Evolutionary conservation across 2,797 vertebrate genomes (phyloP).

Genomic region (Spondyliosoma cantharus): DNA sequence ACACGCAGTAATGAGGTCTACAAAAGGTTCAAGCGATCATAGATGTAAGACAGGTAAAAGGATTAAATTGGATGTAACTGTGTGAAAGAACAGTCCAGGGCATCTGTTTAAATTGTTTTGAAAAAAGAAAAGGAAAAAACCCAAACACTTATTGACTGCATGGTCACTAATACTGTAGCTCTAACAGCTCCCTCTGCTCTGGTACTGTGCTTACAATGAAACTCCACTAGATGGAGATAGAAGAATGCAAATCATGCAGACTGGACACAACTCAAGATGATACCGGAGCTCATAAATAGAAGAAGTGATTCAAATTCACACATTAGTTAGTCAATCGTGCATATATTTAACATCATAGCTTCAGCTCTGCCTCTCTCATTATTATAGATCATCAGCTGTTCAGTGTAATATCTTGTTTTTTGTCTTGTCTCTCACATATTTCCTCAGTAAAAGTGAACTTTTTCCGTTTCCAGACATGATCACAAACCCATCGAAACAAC

Average conservation of each 20-base stretch:
- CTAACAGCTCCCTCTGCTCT: background rate
- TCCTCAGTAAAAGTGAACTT: background rate
- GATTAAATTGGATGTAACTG: background rate
- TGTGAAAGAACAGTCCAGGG: background rate
- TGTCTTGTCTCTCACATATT: background rate
- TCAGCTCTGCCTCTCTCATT: background rate
- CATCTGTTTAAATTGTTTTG: no score
- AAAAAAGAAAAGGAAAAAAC: no score
- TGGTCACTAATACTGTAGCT: background rate
- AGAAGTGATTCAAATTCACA: background rate
- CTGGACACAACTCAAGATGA: no score
- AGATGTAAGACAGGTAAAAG: background rate
- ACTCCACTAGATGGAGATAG: slow-evolving; percentile 72
- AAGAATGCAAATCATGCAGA: slow-evolving; percentile 1
- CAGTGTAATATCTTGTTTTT: background rate
- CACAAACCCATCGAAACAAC: background rate
- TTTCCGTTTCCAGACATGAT: background rate
- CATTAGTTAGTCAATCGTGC: background rate
- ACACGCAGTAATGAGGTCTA: background rate
- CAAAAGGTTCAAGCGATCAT: background rate
- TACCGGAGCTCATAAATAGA: background rate
- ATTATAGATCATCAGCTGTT: no score
- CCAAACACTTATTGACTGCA: background rate
- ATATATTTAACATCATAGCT: background rate
- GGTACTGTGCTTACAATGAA: background rate